Percentiles rank a stretch among this genome's conserved stretches.
Conservation (phyloP, 2,113 vertebrate species). For the Paedocypris sp. region DNA sequence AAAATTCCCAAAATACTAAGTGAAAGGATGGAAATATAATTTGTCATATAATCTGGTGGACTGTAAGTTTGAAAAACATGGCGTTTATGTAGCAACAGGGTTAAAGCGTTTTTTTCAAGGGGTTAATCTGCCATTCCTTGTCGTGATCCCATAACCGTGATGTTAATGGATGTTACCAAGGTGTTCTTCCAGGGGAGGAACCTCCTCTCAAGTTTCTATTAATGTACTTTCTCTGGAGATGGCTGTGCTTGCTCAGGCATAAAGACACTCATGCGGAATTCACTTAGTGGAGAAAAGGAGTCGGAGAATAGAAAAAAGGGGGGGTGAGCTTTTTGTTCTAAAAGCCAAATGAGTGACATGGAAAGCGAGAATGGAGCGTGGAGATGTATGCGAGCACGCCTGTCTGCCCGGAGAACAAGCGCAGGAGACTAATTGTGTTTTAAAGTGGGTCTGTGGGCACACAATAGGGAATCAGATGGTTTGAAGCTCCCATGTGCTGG, state of each 20-base stretch:
- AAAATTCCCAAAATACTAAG: no score
- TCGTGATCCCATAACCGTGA: constrained; percentile 43
- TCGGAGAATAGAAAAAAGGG: constrained; percentile 1
- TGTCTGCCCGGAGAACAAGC: constrained; percentile 26
- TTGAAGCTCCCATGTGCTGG: constrained; percentile 51
- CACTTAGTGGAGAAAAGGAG: constrained; percentile 41
- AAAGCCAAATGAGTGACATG: constrained; percentile 36
- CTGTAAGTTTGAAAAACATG: no score
- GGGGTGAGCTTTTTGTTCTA: constrained; percentile 30
- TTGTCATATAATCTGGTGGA: no score
- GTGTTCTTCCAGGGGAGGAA: constrained; percentile 54
- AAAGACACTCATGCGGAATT: constrained; percentile 38
- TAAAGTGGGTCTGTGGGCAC: constrained; percentile 59
- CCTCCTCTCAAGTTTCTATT: constrained; percentile 56
- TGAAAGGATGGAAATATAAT: no score
- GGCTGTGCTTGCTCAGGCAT: constrained; percentile 26
- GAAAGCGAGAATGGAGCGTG: constrained; percentile 24
- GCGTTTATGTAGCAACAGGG: no score
- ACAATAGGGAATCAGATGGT: constrained; percentile 54
- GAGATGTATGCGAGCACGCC: constrained; percentile 31
- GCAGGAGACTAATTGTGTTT: constrained; percentile 58
- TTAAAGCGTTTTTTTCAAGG: no score
- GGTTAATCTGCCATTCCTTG: constrained; percentile 26
- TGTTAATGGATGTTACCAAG: constrained; percentile 58
- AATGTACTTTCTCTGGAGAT: constrained; percentile 54